These are phyloP conservation scores for Ectemnius cavifrons DNA, from an alignment of 2,888 invertebrate species.

Conservation along the genomic window DNA sequence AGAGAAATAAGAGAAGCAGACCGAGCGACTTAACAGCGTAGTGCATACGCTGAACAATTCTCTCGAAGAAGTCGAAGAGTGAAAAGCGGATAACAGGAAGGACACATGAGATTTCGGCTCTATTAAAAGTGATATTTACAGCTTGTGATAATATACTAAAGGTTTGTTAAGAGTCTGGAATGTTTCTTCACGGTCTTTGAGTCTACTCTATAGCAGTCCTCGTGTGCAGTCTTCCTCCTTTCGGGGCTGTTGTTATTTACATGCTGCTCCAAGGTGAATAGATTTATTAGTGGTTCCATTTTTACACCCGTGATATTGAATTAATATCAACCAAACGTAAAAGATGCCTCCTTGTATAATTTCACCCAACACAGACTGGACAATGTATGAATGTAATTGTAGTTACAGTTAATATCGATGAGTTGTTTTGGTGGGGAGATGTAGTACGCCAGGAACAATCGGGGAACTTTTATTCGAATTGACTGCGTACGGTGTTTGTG, in stretches of 20 bases:
- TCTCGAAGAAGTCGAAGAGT: too few relatives aligned
- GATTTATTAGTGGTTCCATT: conserved; percentile 65
- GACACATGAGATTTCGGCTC: neutral
- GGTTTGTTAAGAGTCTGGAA: too few relatives aligned
- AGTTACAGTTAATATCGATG: conserved; percentile 17
- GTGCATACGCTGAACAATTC: too few relatives aligned
- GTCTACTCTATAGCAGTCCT: conserved; percentile 10
- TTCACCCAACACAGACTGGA: conserved; percentile 60
- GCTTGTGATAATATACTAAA: neutral
- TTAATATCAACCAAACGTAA: conserved; percentile 69
- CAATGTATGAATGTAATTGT: conserved; percentile 31
- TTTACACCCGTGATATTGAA: conserved; percentile 64
- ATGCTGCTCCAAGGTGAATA: conserved; percentile 73
- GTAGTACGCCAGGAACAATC: conserved; percentile 11
- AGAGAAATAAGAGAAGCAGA: neutral
- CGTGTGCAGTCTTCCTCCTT: conserved; percentile 61
- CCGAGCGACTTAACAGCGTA: neutral
- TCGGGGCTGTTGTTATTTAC: conserved; percentile 72
- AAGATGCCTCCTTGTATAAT: conserved; percentile 68
- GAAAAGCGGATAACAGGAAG: neutral
- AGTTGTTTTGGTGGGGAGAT: conserved; percentile 8
- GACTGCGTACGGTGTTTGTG: conserved; percentile 15
- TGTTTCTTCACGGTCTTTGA: neutral
- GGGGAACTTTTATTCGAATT: conserved; percentile 12
- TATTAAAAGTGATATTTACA: neutral